Percentiles rank a stretch among this genome's conserved stretches.
These are phyloP conservation scores for Brachyistius frenatus DNA, from an alignment of 2,113 vertebrate species.

Conservation along the genomic window DNA sequence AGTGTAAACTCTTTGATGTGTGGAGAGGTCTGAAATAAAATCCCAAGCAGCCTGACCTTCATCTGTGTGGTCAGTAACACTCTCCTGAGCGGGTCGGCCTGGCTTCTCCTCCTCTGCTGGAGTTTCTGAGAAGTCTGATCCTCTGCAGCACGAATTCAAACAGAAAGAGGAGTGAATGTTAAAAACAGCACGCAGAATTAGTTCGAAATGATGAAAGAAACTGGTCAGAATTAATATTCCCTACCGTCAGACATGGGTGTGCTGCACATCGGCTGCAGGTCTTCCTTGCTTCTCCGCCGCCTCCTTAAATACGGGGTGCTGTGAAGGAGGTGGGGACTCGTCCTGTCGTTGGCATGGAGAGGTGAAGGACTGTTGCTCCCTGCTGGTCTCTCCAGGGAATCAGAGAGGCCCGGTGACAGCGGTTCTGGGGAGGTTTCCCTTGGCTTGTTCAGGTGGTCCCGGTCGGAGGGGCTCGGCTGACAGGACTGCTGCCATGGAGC, in stretches of 20 bases:
- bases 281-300: slow-evolving; percentile 68
- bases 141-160: slow-evolving; percentile 63
- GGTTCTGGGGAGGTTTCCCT: slow-evolving; percentile 57
- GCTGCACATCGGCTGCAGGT: slow-evolving; percentile 83
- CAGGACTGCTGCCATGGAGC: slow-evolving; percentile 89
- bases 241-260: slow-evolving; percentile 89
- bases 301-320: slow-evolving; percentile 88
- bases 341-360: slow-evolving; percentile 61
- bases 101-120: slow-evolving; percentile 85
- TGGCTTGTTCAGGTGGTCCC: slow-evolving; percentile 33
- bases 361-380: slow-evolving; percentile 71
- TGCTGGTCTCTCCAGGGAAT: slow-evolving; percentile 39
- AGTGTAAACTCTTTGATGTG: neutral
- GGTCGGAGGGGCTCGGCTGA: slow-evolving; percentile 77
- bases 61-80: slow-evolving; percentile 91
- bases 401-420: slow-evolving; percentile 48
- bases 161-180: neutral
- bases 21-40: neutral
- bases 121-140: slow-evolving; percentile 85
- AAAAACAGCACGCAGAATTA: neutral
- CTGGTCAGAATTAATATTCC: neutral
- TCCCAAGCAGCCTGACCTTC: slow-evolving; percentile 84
- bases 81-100: slow-evolving; percentile 87
- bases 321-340: slow-evolving; percentile 81
- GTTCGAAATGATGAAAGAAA: neutral